A percentile compares a stretch with the other conserved stretches of the same genome.
phyloP scores from a whole-genome alignment of 1,140 invertebrate genomes.

The Musca vetustissima region DNA sequence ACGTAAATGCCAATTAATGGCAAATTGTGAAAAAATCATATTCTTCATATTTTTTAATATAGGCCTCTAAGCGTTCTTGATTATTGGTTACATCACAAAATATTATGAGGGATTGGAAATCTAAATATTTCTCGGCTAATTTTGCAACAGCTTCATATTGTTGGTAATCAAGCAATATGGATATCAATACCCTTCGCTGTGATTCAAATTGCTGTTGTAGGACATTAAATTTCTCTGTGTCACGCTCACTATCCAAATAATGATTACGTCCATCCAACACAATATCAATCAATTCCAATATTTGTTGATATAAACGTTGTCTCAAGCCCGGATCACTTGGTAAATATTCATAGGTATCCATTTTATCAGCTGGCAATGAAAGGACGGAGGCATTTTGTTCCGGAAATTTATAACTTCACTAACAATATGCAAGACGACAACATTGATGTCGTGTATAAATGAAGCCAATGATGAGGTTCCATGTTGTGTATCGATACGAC shows the following conservation, averaged over 20 bases:
- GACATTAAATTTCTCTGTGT: slow-evolving; percentile 61
- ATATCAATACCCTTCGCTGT: slow-evolving; percentile 66
- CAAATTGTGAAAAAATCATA: slow-evolving; percentile 70
- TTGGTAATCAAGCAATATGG: slow-evolving; percentile 67
- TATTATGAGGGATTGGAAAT: slow-evolving; percentile 79
- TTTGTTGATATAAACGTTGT: slow-evolving; percentile 68
- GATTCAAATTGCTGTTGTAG: slow-evolving; percentile 68
- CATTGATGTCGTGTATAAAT: slow-evolving; percentile 61
- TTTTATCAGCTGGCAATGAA: slow-evolving; percentile 36
- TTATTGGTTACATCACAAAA: slow-evolving; percentile 79
- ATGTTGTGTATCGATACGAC: slow-evolving; percentile 61
- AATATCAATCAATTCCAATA: slow-evolving; percentile 73
- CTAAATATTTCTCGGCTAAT: slow-evolving; percentile 87
- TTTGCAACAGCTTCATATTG: slow-evolving; percentile 79
- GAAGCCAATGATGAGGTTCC: slow-evolving; percentile 59
- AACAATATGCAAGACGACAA: slow-evolving; percentile 60
- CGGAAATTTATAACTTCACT: slow-evolving; percentile 64
- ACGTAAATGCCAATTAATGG: slow-evolving; percentile 73
- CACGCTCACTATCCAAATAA: slow-evolving; percentile 70
- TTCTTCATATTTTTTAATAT: slow-evolving; percentile 73
- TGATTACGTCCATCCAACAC: slow-evolving; percentile 73
- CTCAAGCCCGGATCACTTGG: slow-evolving; percentile 60
- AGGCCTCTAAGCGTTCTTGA: slow-evolving; percentile 72
- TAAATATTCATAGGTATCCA: slow-evolving; percentile 59
- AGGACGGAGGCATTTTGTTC: slow-evolving; percentile 61